Conservation (phyloP, 2,113 vertebrate genomes). For the Salvelinus fontinalis region DNA sequence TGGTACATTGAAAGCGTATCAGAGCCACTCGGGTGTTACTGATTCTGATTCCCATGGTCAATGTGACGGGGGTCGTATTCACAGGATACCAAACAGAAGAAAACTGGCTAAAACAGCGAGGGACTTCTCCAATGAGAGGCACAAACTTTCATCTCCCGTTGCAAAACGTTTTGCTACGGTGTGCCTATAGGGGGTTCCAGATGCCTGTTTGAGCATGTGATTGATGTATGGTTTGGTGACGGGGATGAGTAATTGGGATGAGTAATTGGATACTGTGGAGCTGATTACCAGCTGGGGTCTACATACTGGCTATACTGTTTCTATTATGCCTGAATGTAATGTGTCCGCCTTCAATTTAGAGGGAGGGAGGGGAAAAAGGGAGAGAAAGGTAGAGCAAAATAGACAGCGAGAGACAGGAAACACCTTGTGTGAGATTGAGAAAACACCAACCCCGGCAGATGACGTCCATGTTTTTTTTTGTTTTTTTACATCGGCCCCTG, state of each 20-base stretch:
- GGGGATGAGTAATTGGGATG: conserved; percentile 10
- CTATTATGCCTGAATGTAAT: conserved; percentile 3
- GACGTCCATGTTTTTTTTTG: too few relatives aligned
- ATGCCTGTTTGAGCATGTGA: conserved; percentile 6
- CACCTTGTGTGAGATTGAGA: neutral
- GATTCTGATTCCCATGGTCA: neutral
- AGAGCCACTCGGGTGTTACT: neutral
- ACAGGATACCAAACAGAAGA: neutral
- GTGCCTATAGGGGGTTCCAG: neutral
- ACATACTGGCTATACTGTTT: conserved; percentile 12
- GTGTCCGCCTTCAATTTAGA: too few relatives aligned
- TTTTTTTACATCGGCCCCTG: too few relatives aligned
- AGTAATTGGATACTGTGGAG: conserved; percentile 13
- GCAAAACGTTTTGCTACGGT: too few relatives aligned
- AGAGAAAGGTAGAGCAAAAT: neutral
- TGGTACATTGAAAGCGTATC: neutral
- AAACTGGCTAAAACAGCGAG: neutral
- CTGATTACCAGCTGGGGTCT: conserved; percentile 49
- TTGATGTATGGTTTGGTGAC: conserved; percentile 1
- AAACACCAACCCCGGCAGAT: neutral
- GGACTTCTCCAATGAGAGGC: neutral
- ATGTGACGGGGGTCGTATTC: neutral
- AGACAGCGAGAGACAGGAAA: neutral
- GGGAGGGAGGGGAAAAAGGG: conserved; percentile 7
- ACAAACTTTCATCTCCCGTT: too few relatives aligned